Percentiles rank a stretch among this genome's conserved stretches.
Evolutionary conservation across 2,888 invertebrate genomes (phyloP).

Genomic region (Drosophila atroscutellata): DNA sequence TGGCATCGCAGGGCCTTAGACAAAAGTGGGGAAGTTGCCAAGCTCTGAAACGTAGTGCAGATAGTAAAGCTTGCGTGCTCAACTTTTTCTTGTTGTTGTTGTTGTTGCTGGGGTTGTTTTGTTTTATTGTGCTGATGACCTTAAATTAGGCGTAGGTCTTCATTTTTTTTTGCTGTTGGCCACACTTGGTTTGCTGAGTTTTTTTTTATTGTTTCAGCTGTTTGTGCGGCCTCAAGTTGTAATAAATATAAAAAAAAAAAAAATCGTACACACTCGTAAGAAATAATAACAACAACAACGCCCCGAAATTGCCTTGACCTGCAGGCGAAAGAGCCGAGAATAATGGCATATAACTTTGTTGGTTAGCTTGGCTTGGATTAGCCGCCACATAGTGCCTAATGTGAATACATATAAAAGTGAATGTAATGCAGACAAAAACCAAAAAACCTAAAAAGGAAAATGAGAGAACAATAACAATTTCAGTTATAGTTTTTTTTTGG

Average conservation of each 20-base stretch:
- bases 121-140: conserved; percentile 82
- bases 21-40: conserved; percentile 34
- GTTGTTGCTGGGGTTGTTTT: conserved; percentile 54
- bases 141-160: conserved; percentile 78
- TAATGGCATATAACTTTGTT: conserved; percentile 44
- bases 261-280: conserved; percentile 47
- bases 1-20: conserved; percentile 58
- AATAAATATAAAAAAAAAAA: conserved; percentile 68
- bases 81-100: conserved; percentile 53
- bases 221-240: conserved; percentile 61
- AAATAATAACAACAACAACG: conserved; percentile 29
- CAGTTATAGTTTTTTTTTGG: conserved; percentile 30
- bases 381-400: conserved; percentile 31
- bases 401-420: conserved; percentile 55
- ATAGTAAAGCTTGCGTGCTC: conserved; percentile 65
- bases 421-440: conserved; percentile 44
- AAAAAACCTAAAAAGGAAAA: conserved; percentile 2
- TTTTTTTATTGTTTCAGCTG: conserved; percentile 54
- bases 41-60: conserved; percentile 31
- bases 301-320: conserved; percentile 50
- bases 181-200: conserved; percentile 47
- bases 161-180: conserved; percentile 46
- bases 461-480: conserved; percentile 53
- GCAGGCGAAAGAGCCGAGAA: conserved; percentile 44
- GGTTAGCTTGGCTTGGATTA: conserved; percentile 53